These are phyloP conservation scores for Antheraea yamamai DNA, from an alignment of 2,888 invertebrate genomes.

Conservation along the genomic window DNA sequence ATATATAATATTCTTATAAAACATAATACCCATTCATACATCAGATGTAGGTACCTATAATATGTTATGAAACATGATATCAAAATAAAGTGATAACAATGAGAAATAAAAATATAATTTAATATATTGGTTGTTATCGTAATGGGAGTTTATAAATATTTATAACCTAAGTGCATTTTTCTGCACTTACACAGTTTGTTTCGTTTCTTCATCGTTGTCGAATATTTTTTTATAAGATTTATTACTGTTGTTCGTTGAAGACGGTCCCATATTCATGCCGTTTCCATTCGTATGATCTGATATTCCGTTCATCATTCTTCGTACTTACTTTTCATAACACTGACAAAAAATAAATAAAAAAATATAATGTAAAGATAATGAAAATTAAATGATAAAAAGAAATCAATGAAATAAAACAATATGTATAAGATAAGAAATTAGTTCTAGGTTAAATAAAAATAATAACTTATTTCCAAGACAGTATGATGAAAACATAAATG, in stretches of 20 bases:
- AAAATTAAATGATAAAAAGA: neutral
- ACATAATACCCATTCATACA: neutral
- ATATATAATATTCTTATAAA: neutral
- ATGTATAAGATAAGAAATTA: neutral
- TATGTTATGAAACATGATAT: neutral
- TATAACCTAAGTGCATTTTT: conserved; percentile 57
- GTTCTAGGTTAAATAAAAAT: neutral
- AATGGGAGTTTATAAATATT: neutral
- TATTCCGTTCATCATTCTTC: conserved; percentile 17
- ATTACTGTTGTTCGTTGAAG: conserved; percentile 10
- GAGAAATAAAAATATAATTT: neutral
- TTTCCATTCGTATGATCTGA: neutral
- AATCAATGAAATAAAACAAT: neutral
- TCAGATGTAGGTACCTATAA: neutral
- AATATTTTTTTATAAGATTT: conserved; percentile 55
- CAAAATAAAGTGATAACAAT: neutral
- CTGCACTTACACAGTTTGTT: conserved; percentile 38
- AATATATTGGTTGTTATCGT: neutral
- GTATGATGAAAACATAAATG: neutral
- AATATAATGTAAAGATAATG: neutral
- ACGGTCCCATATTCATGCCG: conserved; percentile 9
- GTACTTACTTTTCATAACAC: conserved; percentile 13
- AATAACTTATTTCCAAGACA: neutral
- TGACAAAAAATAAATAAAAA: conserved; percentile 14
- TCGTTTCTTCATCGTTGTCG: conserved; percentile 44